phyloP scores from a whole-genome alignment of 1,140 invertebrate genomes.

The Ceratina calcarata region DNA sequence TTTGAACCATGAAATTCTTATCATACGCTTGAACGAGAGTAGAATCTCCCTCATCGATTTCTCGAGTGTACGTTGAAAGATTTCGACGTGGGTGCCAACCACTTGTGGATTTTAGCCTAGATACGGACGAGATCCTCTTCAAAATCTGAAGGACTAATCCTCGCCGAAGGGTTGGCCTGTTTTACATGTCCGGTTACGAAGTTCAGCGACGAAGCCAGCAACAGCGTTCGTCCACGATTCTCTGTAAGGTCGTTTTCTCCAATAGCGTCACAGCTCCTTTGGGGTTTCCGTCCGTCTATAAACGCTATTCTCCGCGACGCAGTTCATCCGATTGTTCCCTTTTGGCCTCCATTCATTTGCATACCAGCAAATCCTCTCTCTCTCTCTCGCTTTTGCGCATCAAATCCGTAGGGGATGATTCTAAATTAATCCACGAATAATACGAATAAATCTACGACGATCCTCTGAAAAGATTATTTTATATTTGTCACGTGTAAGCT shows the following conservation, averaged over 20 bases:
- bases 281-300: constrained; percentile 43
- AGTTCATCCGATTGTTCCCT: background rate
- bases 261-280: constrained; percentile 40
- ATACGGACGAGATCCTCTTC: background rate
- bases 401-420: too few relatives aligned
- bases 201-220: constrained; percentile 50
- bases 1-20: too few relatives aligned
- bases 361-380: too few relatives aligned
- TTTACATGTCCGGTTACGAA: constrained; percentile 37
- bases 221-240: constrained; percentile 49
- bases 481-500: too few relatives aligned
- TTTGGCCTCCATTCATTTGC: too few relatives aligned
- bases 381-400: too few relatives aligned
- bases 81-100: constrained; percentile 2
- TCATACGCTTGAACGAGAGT: too few relatives aligned
- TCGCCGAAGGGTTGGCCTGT: background rate
- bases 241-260: constrained; percentile 67
- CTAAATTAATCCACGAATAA: too few relatives aligned
- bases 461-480: too few relatives aligned
- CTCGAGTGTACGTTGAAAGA: background rate
- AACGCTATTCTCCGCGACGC: too few relatives aligned
- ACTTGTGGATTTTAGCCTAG: constrained; percentile 41
- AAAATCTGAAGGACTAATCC: background rate
- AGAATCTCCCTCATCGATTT: too few relatives aligned
- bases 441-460: too few relatives aligned